Conservation (phyloP, 2,888 invertebrate species). For the Yponomeuta sedellus region DNA sequence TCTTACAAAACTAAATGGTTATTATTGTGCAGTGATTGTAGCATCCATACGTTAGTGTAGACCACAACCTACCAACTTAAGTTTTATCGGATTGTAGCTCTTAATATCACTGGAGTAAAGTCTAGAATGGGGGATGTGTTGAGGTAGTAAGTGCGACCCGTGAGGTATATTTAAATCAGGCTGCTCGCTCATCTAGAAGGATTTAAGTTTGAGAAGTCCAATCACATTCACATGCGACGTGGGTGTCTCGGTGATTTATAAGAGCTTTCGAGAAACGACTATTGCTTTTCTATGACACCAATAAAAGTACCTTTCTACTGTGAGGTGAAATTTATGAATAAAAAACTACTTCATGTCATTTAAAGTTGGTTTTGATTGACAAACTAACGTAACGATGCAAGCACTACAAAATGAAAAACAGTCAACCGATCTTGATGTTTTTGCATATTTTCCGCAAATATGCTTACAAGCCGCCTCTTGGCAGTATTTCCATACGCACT, state of each 20-base stretch:
- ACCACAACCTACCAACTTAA: background rate
- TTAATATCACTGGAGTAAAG: background rate
- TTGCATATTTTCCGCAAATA: too few species aligned
- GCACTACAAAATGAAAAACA: too few species aligned
- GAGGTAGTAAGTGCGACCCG: background rate
- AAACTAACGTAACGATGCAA: too few species aligned
- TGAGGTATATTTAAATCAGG: conserved; percentile 3
- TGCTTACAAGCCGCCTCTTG: background rate
- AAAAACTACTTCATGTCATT: background rate
- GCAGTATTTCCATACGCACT: background rate
- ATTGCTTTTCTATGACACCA: conserved; percentile 47
- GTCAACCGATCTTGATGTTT: too few species aligned
- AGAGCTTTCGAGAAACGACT: conserved; percentile 36
- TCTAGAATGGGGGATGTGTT: background rate
- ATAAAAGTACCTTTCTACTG: conserved; percentile 26
- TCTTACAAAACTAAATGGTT: conserved; percentile 16
- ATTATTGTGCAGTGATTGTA: conserved; percentile 3
- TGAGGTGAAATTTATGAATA: background rate
- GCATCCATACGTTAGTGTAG: background rate
- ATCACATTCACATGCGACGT: conserved; percentile 44
- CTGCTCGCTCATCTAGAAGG: conserved; percentile 14
- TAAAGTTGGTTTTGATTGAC: too few species aligned
- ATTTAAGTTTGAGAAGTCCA: conserved; percentile 23
- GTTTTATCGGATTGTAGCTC: background rate
- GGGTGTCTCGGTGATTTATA: conserved; percentile 67